A percentile compares a stretch with the other conserved stretches of the same genome.
Evolutionary conservation across 2,797 vertebrate species (phyloP).

Genomic region (Spheniscus humboldti): DNA sequence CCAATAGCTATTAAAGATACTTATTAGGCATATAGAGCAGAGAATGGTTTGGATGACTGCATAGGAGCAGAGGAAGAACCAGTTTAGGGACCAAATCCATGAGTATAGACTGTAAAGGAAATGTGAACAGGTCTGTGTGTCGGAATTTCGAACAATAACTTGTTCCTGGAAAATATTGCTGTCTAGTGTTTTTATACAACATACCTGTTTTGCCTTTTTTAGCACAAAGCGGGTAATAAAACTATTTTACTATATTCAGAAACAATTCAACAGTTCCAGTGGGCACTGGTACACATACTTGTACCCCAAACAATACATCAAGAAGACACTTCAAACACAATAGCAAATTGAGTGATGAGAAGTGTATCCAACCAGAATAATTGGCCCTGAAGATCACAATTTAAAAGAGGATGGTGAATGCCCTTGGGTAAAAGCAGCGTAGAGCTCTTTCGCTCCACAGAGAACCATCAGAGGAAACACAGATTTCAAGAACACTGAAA

Average conservation of each 20-base stretch:
- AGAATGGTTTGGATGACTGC: not conserved
- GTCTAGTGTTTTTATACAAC: not conserved
- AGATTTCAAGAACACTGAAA: not conserved
- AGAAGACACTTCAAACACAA: not conserved
- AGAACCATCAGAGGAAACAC: not conserved
- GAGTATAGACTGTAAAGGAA: not conserved
- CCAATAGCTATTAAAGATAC: not conserved
- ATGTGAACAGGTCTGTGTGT: not conserved
- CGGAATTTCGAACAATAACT: not conserved
- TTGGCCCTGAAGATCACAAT: not conserved
- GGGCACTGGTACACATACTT: not conserved
- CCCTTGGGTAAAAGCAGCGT: not conserved
- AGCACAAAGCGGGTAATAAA: not conserved
- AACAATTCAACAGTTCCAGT: not conserved
- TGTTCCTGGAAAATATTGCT: not conserved
- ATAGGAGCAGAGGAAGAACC: not conserved
- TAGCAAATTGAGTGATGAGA: conserved; percentile 2
- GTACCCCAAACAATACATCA: not conserved
- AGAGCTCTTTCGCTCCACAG: not conserved
- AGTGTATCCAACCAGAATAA: conserved; percentile 33
- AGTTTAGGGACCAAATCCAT: rapidly evolving
- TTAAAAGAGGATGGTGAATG: not conserved
- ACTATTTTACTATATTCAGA: not conserved
- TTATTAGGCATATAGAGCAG: not conserved
- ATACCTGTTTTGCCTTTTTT: not conserved